Evolutionary conservation across 2,888 invertebrate species (phyloP).

Genomic region (Xestobium rufovillosum): DNA sequence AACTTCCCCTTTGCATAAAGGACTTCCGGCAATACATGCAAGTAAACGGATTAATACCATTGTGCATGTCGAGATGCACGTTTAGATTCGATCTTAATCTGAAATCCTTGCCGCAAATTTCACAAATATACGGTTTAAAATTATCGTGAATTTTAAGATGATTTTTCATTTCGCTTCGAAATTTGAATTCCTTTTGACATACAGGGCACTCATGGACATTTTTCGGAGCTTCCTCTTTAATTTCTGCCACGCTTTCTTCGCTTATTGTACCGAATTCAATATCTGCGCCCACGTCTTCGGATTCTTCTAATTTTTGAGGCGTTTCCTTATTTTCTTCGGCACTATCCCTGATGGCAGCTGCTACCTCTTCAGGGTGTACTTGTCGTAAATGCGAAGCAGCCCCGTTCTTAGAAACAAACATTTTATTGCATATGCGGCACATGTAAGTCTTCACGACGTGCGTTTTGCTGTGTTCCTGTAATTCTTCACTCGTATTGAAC

Average conservation of each 20-base stretch:
- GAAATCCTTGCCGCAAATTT: slow-evolving; percentile 48
- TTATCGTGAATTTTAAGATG: slow-evolving; percentile 31
- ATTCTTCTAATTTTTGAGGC: neutral
- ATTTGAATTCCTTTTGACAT: slow-evolving; percentile 33
- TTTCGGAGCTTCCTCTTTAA: slow-evolving; percentile 13
- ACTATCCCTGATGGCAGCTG: slow-evolving; percentile 10
- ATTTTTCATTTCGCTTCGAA: slow-evolving; percentile 30
- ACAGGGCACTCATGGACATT: slow-evolving; percentile 28
- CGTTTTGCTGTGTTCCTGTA: slow-evolving; percentile 2
- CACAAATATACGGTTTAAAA: slow-evolving; percentile 41
- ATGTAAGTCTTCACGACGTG: slow-evolving; percentile 12
- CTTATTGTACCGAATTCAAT: slow-evolving; percentile 4
- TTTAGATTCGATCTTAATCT: slow-evolving; percentile 45
- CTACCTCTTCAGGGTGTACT: slow-evolving; percentile 12
- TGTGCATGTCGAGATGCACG: slow-evolving; percentile 47
- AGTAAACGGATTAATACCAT: slow-evolving; percentile 44
- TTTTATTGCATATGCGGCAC: slow-evolving; percentile 17
- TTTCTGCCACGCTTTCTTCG: slow-evolving; percentile 16
- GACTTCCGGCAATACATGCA: slow-evolving; percentile 47
- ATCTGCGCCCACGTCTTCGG: slow-evolving; percentile 2
- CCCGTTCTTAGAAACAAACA: slow-evolving; percentile 19
- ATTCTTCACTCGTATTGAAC: neutral
- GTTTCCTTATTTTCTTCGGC: slow-evolving; percentile 7
- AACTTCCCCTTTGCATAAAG: slow-evolving; percentile 49
- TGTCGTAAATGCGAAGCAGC: slow-evolving; percentile 17